Conservation (phyloP, 1,140 invertebrate genomes). For the Achatina immaculata region DNA sequence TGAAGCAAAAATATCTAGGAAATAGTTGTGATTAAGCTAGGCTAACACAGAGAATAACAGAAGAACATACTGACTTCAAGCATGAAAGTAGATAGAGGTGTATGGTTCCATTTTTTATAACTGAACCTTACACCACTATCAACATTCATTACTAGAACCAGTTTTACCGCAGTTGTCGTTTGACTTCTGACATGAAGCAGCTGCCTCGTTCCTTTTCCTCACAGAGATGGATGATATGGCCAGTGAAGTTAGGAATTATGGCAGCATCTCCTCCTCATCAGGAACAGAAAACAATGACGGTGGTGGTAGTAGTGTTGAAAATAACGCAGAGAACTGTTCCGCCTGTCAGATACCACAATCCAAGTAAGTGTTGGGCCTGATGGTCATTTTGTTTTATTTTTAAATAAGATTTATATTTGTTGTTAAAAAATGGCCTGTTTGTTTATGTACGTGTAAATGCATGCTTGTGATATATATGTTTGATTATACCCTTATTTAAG, state of each 20-base stretch:
- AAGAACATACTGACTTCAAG: too few species aligned
- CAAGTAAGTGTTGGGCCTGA: background rate
- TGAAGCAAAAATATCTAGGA: too few species aligned
- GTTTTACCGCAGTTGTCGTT: too few species aligned
- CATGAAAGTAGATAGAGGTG: too few species aligned
- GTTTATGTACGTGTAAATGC: background rate
- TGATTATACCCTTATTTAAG: too few species aligned
- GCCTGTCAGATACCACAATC: background rate
- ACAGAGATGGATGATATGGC: constrained; percentile 19
- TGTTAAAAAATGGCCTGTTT: background rate
- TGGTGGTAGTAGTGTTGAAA: constrained; percentile 24
- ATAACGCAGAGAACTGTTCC: background rate
- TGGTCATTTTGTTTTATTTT: background rate
- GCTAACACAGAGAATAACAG: too few species aligned
- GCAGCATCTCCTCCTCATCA: background rate
- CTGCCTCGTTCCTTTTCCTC: background rate
- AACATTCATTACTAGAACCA: too few species aligned
- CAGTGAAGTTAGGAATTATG: background rate
- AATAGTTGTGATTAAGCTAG: too few species aligned
- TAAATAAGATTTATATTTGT: background rate
- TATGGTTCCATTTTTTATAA: too few species aligned
- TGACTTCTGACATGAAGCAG: too few species aligned
- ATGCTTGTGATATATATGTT: too few species aligned
- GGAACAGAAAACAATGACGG: background rate
- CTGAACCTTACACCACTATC: too few species aligned